Conservation (phyloP, 2,113 vertebrate species). For the Microcebus lehilahytsara region DNA sequence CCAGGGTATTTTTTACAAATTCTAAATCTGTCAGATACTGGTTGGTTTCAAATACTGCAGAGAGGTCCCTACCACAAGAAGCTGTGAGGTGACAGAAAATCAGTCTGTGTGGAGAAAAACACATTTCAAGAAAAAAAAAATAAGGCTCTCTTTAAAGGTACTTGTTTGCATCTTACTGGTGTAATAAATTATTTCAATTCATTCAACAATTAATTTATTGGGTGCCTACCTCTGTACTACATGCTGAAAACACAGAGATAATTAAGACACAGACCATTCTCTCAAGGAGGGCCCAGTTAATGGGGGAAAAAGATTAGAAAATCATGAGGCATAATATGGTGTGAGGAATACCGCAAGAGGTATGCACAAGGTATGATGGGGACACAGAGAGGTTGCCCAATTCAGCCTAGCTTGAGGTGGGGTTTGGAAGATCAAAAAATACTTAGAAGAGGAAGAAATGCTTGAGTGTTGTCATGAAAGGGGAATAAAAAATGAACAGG, state of each 20-base stretch:
- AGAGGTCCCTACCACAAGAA: slow-evolving; percentile 78
- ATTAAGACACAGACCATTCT: background rate
- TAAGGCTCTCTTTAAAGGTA: slow-evolving; percentile 21
- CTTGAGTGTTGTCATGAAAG: background rate
- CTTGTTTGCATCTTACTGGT: background rate
- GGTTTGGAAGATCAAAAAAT: background rate
- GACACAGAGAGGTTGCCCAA: background rate
- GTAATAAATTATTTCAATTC: slow-evolving; percentile 13
- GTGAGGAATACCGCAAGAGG: background rate
- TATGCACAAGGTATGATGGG: background rate
- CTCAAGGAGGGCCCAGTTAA: background rate
- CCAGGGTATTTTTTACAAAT: slow-evolving; percentile 79
- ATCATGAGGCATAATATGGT: background rate
- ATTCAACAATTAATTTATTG: background rate
- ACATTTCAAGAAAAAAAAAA: background rate
- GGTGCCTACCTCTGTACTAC: background rate
- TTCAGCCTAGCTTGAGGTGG: background rate
- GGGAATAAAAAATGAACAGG: background rate
- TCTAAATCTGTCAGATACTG: slow-evolving; percentile 78
- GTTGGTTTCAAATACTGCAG: slow-evolving; percentile 80
- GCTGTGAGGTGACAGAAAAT: slow-evolving; percentile 79
- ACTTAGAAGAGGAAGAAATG: background rate
- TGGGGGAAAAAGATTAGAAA: background rate
- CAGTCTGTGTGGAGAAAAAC: slow-evolving; percentile 55
- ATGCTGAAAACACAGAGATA: slow-evolving; percentile 27